Base-by-base conservation (phyloP, 2,797 vertebrate species). In the Cryptoblepharus egeriae region DNA sequence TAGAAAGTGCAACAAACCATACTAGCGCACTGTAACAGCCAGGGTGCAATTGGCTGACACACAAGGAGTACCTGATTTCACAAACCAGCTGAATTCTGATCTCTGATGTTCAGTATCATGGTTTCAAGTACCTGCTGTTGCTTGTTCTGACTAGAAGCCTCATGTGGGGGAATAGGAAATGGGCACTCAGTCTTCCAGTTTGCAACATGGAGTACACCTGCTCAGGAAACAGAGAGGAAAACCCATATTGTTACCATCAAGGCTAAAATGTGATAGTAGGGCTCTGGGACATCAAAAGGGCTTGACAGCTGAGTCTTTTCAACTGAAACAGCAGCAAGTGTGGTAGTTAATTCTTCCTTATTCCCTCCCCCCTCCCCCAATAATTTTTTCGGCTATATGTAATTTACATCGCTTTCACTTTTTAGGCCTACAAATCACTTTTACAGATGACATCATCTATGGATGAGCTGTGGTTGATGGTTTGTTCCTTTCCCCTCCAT, bases 401-500 rank as follows among this genome's bases (percentile, higher is more conserved):
- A 83, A 73, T 81, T 92, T 83, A 78, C 57, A 85, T 80, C 39
- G 71, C 52, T 91, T 60, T 83, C 75, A 0, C 18, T 65, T 83
- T 85, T 88, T 86, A 80, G 75, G 67, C 74, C 85, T 76, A 60
- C 65, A 85, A 68, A 83, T 88, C 6, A 5, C 81, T 88, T 88
- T 88, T 93, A 80, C 75, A 86, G 65, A 57, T 39, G 58, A 77
- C 87, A 88, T 55, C 86, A 72, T 84, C 83, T 81, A 68, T 89
- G 85, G 42, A 45, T 68, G 73, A 86, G 80, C n/a, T 76, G 32
- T 86, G 74, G 64, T 18, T 82, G 64, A 87, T 55, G 60, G 10
- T 42, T 8, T 69, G 64, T 78, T 93, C 90, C 37, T 60, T 24
- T 45, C 78, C 49, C 13, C 49, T 49, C 45, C 45, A 8, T 72